A percentile compares a stretch with the other conserved stretches of the same genome.
Evolutionary conservation across 53 echinoderm and acorn worm genomes (phyloP).

Genomic region (Holothuria scabra): DNA sequence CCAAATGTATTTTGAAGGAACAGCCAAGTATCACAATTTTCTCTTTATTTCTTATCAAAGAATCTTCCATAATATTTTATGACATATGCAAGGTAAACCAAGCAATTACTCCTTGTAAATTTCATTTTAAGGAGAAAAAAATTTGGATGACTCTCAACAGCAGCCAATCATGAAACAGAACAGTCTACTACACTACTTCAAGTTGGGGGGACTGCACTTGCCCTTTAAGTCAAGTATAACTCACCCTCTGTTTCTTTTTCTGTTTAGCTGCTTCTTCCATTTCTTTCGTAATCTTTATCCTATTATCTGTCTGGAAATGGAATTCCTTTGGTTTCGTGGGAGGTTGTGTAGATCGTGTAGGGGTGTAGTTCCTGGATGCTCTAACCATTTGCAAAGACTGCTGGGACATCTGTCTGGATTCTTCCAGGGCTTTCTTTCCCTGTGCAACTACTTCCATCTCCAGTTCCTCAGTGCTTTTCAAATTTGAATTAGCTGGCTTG

Average conservation of each 20-base stretch:
- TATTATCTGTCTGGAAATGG: slow-evolving; percentile 77
- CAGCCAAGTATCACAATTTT: too few species aligned
- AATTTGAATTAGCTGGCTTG: slow-evolving; percentile 7
- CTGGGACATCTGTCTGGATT: slow-evolving; percentile 68
- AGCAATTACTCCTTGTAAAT: too few species aligned
- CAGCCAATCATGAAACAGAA: too few species aligned
- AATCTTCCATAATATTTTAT: too few species aligned
- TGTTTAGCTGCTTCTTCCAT: slow-evolving; percentile 61
- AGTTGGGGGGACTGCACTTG: slow-evolving; percentile 31
- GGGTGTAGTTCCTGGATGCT: slow-evolving; percentile 59
- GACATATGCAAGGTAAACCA: too few species aligned
- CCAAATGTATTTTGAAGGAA: too few species aligned
- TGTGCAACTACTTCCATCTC: slow-evolving; percentile 80
- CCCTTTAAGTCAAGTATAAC: slow-evolving; percentile 42
- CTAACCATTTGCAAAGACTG: slow-evolving; percentile 72
- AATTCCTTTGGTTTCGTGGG: slow-evolving; percentile 75
- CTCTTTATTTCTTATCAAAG: too few species aligned
- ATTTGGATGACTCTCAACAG: too few species aligned
- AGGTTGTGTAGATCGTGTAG: slow-evolving; percentile 48
- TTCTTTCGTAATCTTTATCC: slow-evolving; percentile 63
- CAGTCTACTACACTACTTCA: too few species aligned
- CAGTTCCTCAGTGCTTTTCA: slow-evolving; percentile 74
- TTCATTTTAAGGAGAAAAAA: too few species aligned
- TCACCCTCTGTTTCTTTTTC: slow-evolving; percentile 50
- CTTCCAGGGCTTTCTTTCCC: slow-evolving; percentile 61